Conservation (phyloP, 2,888 invertebrate genomes). For the Leucophenga montana region DNA sequence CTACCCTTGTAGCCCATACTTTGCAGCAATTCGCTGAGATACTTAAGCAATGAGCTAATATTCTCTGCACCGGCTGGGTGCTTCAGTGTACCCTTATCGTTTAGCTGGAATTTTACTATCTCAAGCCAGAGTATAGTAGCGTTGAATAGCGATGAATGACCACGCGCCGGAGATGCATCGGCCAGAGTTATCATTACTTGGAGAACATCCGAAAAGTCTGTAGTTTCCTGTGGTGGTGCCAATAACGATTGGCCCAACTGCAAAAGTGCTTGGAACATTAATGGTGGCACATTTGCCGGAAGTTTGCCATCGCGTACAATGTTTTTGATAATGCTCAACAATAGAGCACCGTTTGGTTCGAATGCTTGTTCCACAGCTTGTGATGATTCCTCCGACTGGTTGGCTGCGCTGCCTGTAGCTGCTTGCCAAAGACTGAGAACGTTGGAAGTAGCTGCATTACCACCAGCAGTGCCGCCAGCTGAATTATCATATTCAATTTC, state of each 20-base stretch:
- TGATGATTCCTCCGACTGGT: slow-evolving; percentile 72
- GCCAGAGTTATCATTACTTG: slow-evolving; percentile 86
- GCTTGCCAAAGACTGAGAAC: slow-evolving; percentile 69
- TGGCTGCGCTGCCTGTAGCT: slow-evolving; percentile 73
- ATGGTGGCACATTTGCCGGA: slow-evolving; percentile 66
- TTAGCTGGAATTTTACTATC: slow-evolving; percentile 76
- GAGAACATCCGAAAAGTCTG: slow-evolving; percentile 86
- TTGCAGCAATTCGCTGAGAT: slow-evolving; percentile 81
- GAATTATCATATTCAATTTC: slow-evolving; percentile 74
- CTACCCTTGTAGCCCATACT: slow-evolving; percentile 71
- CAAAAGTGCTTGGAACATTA: slow-evolving; percentile 82
- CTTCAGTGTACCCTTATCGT: slow-evolving; percentile 63
- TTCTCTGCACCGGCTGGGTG: slow-evolving; percentile 75
- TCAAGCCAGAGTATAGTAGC: slow-evolving; percentile 87
- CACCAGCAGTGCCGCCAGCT: slow-evolving; percentile 48
- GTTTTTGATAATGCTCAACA: slow-evolving; percentile 82
- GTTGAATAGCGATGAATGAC: slow-evolving; percentile 86
- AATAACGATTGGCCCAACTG: slow-evolving; percentile 82
- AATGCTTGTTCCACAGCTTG: slow-evolving; percentile 61
- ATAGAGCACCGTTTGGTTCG: slow-evolving; percentile 80
- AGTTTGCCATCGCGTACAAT: slow-evolving; percentile 80
- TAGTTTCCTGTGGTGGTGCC: slow-evolving; percentile 78
- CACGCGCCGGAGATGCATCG: slow-evolving; percentile 82
- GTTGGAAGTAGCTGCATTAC: slow-evolving; percentile 51
- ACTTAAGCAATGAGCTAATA: slow-evolving; percentile 87